These are phyloP conservation scores for Bagarius yarrelli DNA, from an alignment of 2,113 vertebrate species.

Conservation along the genomic window DNA sequence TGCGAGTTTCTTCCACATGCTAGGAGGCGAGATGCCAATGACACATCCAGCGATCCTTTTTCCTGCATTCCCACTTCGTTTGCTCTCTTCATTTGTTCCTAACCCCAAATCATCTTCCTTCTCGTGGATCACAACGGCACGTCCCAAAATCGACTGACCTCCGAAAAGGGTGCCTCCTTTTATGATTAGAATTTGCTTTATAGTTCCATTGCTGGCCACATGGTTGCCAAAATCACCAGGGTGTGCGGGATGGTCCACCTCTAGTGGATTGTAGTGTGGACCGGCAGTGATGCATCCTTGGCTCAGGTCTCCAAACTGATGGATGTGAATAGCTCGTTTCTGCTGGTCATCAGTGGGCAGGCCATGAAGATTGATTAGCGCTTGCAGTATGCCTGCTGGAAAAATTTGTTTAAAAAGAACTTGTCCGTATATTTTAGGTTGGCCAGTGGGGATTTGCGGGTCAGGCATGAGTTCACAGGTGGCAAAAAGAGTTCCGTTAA, in stretches of 20 bases:
- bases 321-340: constrained; percentile 75
- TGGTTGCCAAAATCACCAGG: constrained; percentile 83
- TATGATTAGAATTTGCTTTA: constrained; percentile 58
- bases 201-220: constrained; percentile 61
- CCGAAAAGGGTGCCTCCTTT: constrained; percentile 67
- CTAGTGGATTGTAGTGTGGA: constrained; percentile 75
- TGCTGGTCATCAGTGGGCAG: constrained; percentile 55
- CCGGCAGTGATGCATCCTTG: constrained; percentile 68
- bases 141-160: constrained; percentile 69
- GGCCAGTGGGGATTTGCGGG: constrained; percentile 52
- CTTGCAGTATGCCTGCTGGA: constrained; percentile 62
- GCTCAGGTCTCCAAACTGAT: constrained; percentile 73
- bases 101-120: constrained; percentile 77
- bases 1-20: constrained; percentile 65
- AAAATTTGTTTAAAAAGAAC: constrained; percentile 72
- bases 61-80: constrained; percentile 78
- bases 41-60: constrained; percentile 77
- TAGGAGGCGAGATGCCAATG: constrained; percentile 64
- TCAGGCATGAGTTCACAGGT: constrained; percentile 69
- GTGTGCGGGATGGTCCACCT: constrained; percentile 70
- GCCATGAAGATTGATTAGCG: constrained; percentile 68
- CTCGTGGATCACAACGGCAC: constrained; percentile 74
- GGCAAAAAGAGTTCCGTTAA: constrained; percentile 49
- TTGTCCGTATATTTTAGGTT: constrained; percentile 66
- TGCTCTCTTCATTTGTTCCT: constrained; percentile 72